Percentiles rank a stretch among this genome's conserved stretches.
Evolutionary conservation across 1,140 invertebrate genomes (phyloP).

Genomic region (Leptopilina boulardi): DNA sequence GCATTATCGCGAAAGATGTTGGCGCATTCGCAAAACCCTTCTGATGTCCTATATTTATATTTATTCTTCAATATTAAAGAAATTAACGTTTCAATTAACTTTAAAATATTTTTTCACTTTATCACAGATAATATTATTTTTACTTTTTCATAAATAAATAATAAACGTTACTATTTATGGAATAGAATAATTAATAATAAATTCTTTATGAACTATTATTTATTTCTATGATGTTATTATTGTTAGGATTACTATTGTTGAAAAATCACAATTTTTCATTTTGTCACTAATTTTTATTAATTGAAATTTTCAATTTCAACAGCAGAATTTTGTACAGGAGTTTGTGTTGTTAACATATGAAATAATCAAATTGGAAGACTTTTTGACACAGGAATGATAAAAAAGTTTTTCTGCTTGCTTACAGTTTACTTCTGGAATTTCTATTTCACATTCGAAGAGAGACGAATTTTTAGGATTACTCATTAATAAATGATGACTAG

Average conservation of each 20-base stretch:
- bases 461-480: constrained; percentile 44
- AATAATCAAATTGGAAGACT: constrained; percentile 39
- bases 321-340: neutral
- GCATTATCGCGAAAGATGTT: constrained; percentile 5
- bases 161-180: no score
- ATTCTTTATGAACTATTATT: no score
- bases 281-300: neutral
- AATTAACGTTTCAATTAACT: neutral
- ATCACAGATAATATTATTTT: neutral
- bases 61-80: neutral
- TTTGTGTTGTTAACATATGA: constrained; percentile 32
- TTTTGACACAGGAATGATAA: constrained; percentile 48
- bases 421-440: constrained; percentile 58
- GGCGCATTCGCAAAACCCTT: constrained; percentile 47
- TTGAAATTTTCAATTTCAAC: neutral
- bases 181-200: no score
- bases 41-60: neutral
- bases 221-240: no score
- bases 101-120: neutral
- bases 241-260: no score
- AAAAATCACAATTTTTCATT: no score
- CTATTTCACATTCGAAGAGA: constrained; percentile 59
- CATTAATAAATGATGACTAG: neutral
- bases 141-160: neutral
- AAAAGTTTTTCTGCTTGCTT: constrained; percentile 54